Evolutionary conservation across 2,113 vertebrate species (phyloP).

Genomic region (Paedocypris sp.): DNA sequence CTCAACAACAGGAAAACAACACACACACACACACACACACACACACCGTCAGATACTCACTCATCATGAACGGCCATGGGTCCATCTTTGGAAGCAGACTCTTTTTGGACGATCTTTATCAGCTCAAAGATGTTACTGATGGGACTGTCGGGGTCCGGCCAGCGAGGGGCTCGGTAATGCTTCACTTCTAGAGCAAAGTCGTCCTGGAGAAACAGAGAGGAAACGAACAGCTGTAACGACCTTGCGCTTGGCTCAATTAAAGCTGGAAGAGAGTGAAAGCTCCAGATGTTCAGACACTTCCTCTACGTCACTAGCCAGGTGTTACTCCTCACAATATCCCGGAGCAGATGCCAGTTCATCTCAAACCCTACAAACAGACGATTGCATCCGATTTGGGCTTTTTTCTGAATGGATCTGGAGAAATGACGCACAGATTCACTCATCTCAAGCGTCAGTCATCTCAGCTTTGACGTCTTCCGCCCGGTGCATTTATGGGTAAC

Average conservation of each 20-base stretch:
- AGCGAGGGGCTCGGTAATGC: slow-evolving; percentile 77
- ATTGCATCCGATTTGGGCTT: neutral
- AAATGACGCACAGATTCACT: neutral
- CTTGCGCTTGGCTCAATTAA: slow-evolving; percentile 21
- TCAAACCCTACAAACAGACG: slow-evolving; percentile 4
- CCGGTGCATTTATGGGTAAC: neutral
- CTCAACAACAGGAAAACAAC: no score
- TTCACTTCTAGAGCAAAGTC: slow-evolving; percentile 88
- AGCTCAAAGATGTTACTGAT: slow-evolving; percentile 90
- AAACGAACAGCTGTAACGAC: neutral
- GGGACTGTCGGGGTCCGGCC: slow-evolving; percentile 91
- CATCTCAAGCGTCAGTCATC: neutral
- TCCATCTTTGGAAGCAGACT: slow-evolving; percentile 66
- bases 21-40: no score
- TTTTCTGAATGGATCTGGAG: neutral
- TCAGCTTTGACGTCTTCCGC: neutral
- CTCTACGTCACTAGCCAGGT: slow-evolving; percentile 35
- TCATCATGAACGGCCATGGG: slow-evolving; percentile 81
- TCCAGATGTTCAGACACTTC: slow-evolving; percentile 40
- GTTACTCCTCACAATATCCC: slow-evolving; percentile 15
- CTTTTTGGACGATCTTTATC: slow-evolving; percentile 73
- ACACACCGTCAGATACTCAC: no score
- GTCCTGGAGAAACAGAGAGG: slow-evolving; percentile 61
- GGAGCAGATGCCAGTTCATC: neutral
- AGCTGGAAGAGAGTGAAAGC: slow-evolving; percentile 33